Evolutionary conservation across 2,113 vertebrate genomes (phyloP).

Genomic region (Vimba vimba): DNA sequence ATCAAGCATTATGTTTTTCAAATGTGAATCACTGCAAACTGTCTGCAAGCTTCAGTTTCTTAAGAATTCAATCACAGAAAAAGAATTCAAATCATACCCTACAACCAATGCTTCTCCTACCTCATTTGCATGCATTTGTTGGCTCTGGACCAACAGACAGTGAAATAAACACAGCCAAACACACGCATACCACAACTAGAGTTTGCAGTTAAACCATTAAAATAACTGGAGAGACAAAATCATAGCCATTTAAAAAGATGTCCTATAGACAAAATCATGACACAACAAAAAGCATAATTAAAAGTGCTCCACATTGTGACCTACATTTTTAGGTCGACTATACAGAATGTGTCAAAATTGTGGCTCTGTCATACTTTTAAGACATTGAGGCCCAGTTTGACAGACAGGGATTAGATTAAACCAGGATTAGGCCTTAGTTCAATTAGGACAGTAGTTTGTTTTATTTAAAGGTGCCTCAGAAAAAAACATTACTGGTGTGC

Average conservation of each 20-base stretch:
- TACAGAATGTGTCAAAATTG: too few relatives aligned
- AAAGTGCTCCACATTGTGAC: neutral
- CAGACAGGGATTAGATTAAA: too few relatives aligned
- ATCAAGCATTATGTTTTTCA: neutral
- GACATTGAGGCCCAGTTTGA: too few relatives aligned
- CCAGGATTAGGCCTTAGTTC: too few relatives aligned
- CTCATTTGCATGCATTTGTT: slow-evolving; percentile 47
- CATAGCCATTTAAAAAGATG: neutral
- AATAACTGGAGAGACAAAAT: neutral
- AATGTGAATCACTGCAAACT: neutral
- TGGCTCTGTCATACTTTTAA: too few relatives aligned
- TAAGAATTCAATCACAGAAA: neutral
- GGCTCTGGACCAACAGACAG: slow-evolving; percentile 36
- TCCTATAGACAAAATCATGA: neutral
- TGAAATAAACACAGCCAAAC: slow-evolving; percentile 35
- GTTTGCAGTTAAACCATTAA: slow-evolving; percentile 9
- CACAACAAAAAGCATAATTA: neutral
- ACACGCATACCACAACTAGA: neutral
- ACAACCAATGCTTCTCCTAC: slow-evolving; percentile 33
- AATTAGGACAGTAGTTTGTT: too few relatives aligned
- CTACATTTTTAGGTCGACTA: too few relatives aligned
- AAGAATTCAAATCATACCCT: slow-evolving; percentile 17
- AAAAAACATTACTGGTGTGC: too few relatives aligned
- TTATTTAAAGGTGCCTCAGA: too few relatives aligned
- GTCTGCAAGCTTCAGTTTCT: neutral